Base-by-base conservation (phyloP, 2,888 invertebrate genomes). In the Tetheella fluctuosa region DNA sequence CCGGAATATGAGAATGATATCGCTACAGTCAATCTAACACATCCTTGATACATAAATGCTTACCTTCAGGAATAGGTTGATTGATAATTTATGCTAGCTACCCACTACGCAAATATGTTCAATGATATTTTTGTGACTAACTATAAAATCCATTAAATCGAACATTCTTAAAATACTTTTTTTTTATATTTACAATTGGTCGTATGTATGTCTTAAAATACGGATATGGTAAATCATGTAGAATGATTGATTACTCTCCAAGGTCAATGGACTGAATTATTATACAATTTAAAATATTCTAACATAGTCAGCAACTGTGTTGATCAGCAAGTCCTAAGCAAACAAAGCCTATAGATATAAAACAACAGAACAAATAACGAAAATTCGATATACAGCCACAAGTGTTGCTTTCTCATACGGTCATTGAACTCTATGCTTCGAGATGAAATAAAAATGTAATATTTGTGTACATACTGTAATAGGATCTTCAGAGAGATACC, bases 281-380 rank as follows among this genome's bases (percentile, higher is more conserved):
- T 17, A n/a, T n/a, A n/a, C n/a, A n/a, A n/a, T n/a, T n/a, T n/a
- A n/a, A n/a, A n/a, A n/a, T 34, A 55, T 17, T 20, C 48, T 20
- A 48, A 48, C 4, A 42, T 7, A 3, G 37, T 15, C 39, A 39
- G 7, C n/a, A 39, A 20, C 54, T 28, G 1, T 8, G 54, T 28
- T 23, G 28, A 34, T 12, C 12, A 20, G 4, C 23, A 28, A 34
- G 34, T 37, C 55, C 55, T 37, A 34, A 55, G 34, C 23, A 55
- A 55, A 34, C 37, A 55, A 17, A 30, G 15, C 30, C 20, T 55
- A 15, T 54, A 55, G n/a, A n/a, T n/a, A n/a, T 17, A 30, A 54
- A 1, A 28, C 30, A 30, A n/a, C 30, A 28, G 8, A 54, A 54
- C 54, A 54, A 54, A 54, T 30, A 54, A 25, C 30, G 55, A 55